phyloP scores from a whole-genome alignment of 1,140 invertebrate genomes.

The Sycophaga agraensis region DNA sequence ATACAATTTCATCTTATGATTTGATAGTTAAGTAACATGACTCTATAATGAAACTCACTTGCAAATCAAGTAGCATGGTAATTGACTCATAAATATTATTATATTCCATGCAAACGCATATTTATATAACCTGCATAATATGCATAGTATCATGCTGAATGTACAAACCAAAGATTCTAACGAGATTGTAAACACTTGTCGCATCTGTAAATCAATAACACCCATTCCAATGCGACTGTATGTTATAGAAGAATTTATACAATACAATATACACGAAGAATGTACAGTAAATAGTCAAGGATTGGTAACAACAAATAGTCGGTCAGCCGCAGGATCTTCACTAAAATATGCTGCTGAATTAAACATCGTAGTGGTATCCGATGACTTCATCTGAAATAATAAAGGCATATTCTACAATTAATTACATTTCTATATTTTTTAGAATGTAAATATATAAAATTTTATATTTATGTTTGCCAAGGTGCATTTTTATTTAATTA shows the following conservation, averaged over 20 bases:
- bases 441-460: no score
- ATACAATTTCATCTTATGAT: no score
- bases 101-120: slow-evolving; percentile 31
- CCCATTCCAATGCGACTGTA: slow-evolving; percentile 32
- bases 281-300: slow-evolving; percentile 55
- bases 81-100: slow-evolving; percentile 34
- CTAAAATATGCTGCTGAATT: slow-evolving; percentile 55
- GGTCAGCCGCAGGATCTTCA: slow-evolving; percentile 54
- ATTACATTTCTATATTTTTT: no score
- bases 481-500: no score
- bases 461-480: no score
- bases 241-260: slow-evolving; percentile 43
- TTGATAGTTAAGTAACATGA: no score
- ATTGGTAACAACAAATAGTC: slow-evolving; percentile 54
- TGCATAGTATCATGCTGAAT: slow-evolving; percentile 46
- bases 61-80: no score
- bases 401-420: no score
- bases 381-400: slow-evolving; percentile 8
- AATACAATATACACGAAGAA: slow-evolving; percentile 53
- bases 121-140: slow-evolving; percentile 40
- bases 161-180: slow-evolving; percentile 48
- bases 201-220: slow-evolving; percentile 34
- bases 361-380: slow-evolving; percentile 46
- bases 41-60: no score
- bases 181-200: slow-evolving; percentile 27